phyloP scores from a whole-genome alignment of 1,140 invertebrate species.

The Euura saliciscinereae region DNA sequence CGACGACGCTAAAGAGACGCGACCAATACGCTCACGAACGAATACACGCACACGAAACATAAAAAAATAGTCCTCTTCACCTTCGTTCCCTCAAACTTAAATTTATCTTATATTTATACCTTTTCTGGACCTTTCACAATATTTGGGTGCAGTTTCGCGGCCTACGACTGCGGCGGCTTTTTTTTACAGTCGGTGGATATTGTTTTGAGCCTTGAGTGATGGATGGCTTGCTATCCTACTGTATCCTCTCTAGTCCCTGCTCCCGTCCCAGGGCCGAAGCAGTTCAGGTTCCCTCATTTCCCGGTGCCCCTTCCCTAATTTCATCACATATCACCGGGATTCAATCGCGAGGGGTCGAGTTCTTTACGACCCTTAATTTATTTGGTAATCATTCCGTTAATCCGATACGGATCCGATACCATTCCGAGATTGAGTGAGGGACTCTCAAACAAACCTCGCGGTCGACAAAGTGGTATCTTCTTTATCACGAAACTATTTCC shows the following conservation, averaged over 20 bases:
- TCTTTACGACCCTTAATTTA: conserved; percentile 18
- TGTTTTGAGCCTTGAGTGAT: conserved; percentile 57
- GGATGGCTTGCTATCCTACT: conserved; percentile 51
- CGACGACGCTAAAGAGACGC: not conserved
- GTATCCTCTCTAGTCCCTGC: conserved; percentile 39
- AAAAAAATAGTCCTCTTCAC: not conserved
- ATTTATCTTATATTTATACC: conserved; percentile 60
- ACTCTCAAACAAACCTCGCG: not conserved
- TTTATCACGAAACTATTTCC: not conserved
- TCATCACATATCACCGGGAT: too few relatives aligned
- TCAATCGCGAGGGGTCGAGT: conserved; percentile 11
- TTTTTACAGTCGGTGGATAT: conserved; percentile 43
- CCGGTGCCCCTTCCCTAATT: conserved; percentile 5
- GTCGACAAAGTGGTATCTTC: not conserved
- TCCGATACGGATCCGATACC: not conserved
- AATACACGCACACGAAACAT: not conserved
- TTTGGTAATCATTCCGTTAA: conserved; percentile 1
- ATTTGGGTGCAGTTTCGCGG: conserved; percentile 56
- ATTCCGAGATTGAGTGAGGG: not conserved
- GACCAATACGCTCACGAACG: not conserved
- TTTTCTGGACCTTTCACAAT: conserved; percentile 63
- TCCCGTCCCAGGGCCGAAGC: conserved; percentile 28
- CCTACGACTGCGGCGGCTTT: conserved; percentile 29
- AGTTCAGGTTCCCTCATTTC: not conserved
- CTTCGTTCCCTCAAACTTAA: conserved; percentile 24